Evolutionary conservation across 2,888 invertebrate genomes (phyloP).

Genomic region (Diabrotica balteata): DNA sequence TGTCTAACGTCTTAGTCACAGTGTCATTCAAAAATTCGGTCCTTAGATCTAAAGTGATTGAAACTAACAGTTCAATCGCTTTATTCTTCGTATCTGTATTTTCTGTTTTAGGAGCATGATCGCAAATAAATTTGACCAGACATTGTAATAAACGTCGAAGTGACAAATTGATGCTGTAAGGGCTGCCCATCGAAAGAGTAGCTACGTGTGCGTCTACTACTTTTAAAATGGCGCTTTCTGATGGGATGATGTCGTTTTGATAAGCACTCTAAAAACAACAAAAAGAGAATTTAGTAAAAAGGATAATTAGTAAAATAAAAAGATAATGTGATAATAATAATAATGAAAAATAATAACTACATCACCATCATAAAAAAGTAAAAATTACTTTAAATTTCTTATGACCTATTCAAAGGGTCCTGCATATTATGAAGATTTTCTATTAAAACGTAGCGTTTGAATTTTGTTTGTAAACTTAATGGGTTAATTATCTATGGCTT

Average conservation of each 20-base stretch:
- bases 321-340: too few relatives aligned
- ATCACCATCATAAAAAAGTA: too few relatives aligned
- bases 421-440: too few relatives aligned
- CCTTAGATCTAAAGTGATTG: slow-evolving; percentile 78
- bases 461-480: too few relatives aligned
- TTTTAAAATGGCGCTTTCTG: slow-evolving; percentile 82
- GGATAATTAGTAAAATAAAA: too few relatives aligned
- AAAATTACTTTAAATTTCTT: too few relatives aligned
- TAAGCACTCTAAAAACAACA: slow-evolving; percentile 68
- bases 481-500: too few relatives aligned
- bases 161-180: slow-evolving; percentile 68
- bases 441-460: too few relatives aligned
- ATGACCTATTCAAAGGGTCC: too few relatives aligned
- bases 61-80: slow-evolving; percentile 74
- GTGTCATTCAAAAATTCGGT: slow-evolving; percentile 77
- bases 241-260: slow-evolving; percentile 80
- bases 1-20: slow-evolving; percentile 69
- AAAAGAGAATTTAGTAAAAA: too few relatives aligned
- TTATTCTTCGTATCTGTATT: slow-evolving; percentile 69
- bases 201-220: slow-evolving; percentile 74
- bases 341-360: too few relatives aligned
- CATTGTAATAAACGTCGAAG: slow-evolving; percentile 71
- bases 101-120: slow-evolving; percentile 69
- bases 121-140: slow-evolving; percentile 70
- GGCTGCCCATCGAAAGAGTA: slow-evolving; percentile 67